phyloP scores from a whole-genome alignment of 1,140 invertebrate species.

The Cecropterus lyciades region DNA sequence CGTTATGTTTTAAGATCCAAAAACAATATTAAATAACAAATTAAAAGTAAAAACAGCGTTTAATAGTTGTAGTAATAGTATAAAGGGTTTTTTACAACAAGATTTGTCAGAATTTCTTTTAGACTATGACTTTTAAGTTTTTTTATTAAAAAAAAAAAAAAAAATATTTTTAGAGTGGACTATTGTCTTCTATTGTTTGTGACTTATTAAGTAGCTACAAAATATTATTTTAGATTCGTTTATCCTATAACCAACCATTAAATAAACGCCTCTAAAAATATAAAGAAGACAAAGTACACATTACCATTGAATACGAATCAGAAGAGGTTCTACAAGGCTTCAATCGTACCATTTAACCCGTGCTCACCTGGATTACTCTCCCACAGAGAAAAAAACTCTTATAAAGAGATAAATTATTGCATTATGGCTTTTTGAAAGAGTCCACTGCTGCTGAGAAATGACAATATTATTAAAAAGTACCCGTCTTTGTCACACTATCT shows the following conservation, averaged over 20 bases:
- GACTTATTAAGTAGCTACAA: too few relatives aligned
- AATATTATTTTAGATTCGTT: too few relatives aligned
- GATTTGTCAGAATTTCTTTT: too few relatives aligned
- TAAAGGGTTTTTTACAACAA: too few relatives aligned
- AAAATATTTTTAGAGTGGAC: too few relatives aligned
- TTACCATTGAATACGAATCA: conserved; percentile 35
- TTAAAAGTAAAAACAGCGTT: too few relatives aligned
- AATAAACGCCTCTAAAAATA: conserved; percentile 9
- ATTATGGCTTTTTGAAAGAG: conserved; percentile 84
- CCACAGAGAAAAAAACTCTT: conserved; percentile 77
- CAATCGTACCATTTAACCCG: conserved; percentile 68
- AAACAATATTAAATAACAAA: too few relatives aligned
- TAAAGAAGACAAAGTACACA: conserved; percentile 17
- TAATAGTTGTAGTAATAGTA: too few relatives aligned
- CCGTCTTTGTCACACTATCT: conserved; percentile 82
- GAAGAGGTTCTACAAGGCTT: conserved; percentile 54
- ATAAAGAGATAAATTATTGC: conserved; percentile 84
- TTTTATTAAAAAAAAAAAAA: too few relatives aligned
- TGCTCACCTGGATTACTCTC: conserved; percentile 76
- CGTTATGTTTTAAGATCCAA: too few relatives aligned
- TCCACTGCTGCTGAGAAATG: conserved; percentile 84
- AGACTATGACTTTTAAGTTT: too few relatives aligned
- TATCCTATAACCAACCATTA: background rate
- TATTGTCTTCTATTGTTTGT: too few relatives aligned
- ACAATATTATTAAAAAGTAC: conserved; percentile 84